Base-by-base conservation (phyloP, 2,113 vertebrate species). In the Spilogale gracilis region DNA sequence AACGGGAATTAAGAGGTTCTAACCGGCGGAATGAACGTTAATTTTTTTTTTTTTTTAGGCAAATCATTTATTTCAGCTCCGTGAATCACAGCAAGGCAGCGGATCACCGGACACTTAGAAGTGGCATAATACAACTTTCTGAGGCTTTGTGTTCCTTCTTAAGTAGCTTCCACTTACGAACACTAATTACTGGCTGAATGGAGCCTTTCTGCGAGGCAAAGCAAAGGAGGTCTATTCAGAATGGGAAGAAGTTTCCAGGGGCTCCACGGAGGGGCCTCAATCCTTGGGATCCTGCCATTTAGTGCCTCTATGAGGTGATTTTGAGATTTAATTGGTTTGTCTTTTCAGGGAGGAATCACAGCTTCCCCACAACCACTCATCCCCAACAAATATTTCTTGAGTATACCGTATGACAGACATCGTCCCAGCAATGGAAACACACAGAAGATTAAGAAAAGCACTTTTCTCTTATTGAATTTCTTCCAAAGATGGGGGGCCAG, bases 1-100 rank as follows among this genome's bases (percentile, higher is more conserved):
- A 98, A 98, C 50, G 0, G 97, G 98, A 98, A 98, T 98, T 98
- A 99, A 98, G 97, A 98, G 93, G 67, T 97, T 98, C 97, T 94
- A 88, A 88, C 97, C 95, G 73, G 94, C 38, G 86, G 97, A 97
- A 97, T 94, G 79, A 98, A 96, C 61, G 63, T 82, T 98, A 83
- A 97, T 97, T n/a, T n/a, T 97, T 97, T 98, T 73, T 86, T 56
- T 89, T 86, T 89, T 98, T 98, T 91, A 98, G 94, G 96, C 86
- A 98, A 98, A 98, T 98, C 0, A 95, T 97, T 98, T 98, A 89
- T 98, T 98, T 98, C 96, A 98, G 96, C 95, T 98, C 84, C 9
- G 17, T 94, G 96, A 98, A 97, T 98, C 96, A 96, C 67, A 89
- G 88, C 1, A 1, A 11, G 3, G 38, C 95, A 32, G 96, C 97